phyloP scores from a whole-genome alignment of 2,113 vertebrate species.

The Misgurnus mizolepis region DNA sequence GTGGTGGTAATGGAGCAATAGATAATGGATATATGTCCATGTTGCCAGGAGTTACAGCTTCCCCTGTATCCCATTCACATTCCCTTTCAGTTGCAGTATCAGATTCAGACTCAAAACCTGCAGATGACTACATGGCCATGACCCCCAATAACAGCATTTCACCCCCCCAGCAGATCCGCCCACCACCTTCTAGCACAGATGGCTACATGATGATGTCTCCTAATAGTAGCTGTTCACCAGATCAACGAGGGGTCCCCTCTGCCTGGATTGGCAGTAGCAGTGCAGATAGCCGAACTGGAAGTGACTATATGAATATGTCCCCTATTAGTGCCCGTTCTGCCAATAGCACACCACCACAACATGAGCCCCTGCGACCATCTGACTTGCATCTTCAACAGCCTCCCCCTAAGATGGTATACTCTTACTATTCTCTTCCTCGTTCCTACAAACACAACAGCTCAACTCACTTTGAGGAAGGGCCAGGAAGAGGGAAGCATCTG shows the following conservation, averaged over 20 bases:
- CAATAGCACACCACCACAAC: conserved; percentile 69
- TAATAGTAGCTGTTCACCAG: conserved; percentile 77
- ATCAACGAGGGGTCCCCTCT: conserved; percentile 67
- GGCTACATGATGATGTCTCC: conserved; percentile 83
- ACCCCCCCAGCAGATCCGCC: conserved; percentile 72
- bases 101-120: conserved; percentile 66
- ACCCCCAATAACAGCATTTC: conserved; percentile 76
- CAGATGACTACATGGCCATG: conserved; percentile 81
- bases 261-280: conserved; percentile 71
- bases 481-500: conserved; percentile 65
- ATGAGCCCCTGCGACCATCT: conserved; percentile 52
- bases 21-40: conserved; percentile 80
- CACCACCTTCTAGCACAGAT: conserved; percentile 63
- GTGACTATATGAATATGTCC: conserved; percentile 85
- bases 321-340: conserved; percentile 73
- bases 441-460: conserved; percentile 74
- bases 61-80: conserved; percentile 65
- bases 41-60: conserved; percentile 73
- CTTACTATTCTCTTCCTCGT: conserved; percentile 75
- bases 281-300: conserved; percentile 66
- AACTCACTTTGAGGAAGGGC: conserved; percentile 67
- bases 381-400: conserved; percentile 66
- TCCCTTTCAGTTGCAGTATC: conserved; percentile 67
- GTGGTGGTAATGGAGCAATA: conserved; percentile 53
- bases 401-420: conserved; percentile 75